Evolutionary conservation across 2,113 vertebrate species (phyloP).

Genomic region (Pontoporia blainvillei): DNA sequence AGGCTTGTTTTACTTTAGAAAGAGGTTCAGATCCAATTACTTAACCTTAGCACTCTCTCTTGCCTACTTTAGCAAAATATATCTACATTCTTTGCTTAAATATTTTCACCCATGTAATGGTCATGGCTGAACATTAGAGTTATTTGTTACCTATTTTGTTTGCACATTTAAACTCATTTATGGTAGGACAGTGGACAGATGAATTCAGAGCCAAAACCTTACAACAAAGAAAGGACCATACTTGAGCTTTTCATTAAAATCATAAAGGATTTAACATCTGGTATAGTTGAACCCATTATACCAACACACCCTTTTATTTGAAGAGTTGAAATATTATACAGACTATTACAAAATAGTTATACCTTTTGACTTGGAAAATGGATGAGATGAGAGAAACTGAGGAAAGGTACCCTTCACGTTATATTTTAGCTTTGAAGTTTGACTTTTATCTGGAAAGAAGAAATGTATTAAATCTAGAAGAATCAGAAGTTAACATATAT

Average conservation of each 20-base stretch:
- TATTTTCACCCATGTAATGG: not conserved
- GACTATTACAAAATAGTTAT: not conserved
- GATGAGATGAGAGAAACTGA: not conserved
- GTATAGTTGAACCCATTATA: not conserved
- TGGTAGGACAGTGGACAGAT: not conserved
- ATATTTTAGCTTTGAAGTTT: not conserved
- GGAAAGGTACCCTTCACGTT: not conserved
- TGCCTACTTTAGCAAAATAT: not conserved
- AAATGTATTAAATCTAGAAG: not conserved
- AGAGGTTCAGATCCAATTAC: not conserved
- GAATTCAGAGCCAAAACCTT: not conserved
- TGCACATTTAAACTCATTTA: not conserved
- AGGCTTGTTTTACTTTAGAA: not conserved
- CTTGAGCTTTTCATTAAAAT: not conserved
- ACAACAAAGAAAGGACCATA: not conserved
- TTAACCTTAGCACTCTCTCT: not conserved
- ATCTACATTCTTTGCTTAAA: not conserved
- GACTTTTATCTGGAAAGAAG: not conserved
- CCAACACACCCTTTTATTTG: not conserved
- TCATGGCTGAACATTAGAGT: not conserved
- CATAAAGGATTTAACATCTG: not conserved
- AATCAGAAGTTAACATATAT: not conserved
- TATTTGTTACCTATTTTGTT: not conserved
- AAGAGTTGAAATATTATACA: not conserved
- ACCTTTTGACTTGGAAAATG: not conserved